Evolutionary conservation across 2,888 invertebrate genomes (phyloP).

Genomic region (Helicoverpa assulta): DNA sequence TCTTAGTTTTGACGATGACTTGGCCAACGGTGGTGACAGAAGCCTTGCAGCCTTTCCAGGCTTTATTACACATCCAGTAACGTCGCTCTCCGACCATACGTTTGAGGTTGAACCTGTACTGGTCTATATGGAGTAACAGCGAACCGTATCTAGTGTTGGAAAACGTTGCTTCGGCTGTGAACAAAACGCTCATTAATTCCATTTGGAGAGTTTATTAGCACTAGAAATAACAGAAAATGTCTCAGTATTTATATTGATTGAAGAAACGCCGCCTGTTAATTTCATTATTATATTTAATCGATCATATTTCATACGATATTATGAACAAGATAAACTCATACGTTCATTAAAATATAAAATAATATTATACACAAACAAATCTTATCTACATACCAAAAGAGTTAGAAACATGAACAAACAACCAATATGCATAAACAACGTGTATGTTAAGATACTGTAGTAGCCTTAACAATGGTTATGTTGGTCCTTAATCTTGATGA

Average conservation of each 20-base stretch:
- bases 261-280: no score
- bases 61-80: slow-evolving; percentile 51
- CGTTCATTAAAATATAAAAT: no score
- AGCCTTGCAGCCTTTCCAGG: slow-evolving; percentile 43
- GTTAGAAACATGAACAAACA: no score
- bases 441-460: no score
- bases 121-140: slow-evolving; percentile 33
- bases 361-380: no score
- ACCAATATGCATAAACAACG: no score
- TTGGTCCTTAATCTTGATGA: slow-evolving; percentile 28
- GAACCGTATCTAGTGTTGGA: slow-evolving; percentile 38
- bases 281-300: no score
- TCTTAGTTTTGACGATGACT: slow-evolving; percentile 30
- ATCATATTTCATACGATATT: no score
- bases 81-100: slow-evolving; percentile 31
- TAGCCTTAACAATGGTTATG: slow-evolving; percentile 25
- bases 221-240: not conserved
- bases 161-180: slow-evolving; percentile 37
- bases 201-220: not conserved
- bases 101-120: slow-evolving; percentile 39
- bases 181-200: not conserved
- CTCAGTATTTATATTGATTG: not conserved
- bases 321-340: no score
- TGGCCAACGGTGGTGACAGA: slow-evolving; percentile 30
- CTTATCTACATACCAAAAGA: no score